Percentiles rank a stretch among this genome's conserved stretches.
phyloP scores from a whole-genome alignment of 2,888 invertebrate genomes.

The Nemurella pictetii region DNA sequence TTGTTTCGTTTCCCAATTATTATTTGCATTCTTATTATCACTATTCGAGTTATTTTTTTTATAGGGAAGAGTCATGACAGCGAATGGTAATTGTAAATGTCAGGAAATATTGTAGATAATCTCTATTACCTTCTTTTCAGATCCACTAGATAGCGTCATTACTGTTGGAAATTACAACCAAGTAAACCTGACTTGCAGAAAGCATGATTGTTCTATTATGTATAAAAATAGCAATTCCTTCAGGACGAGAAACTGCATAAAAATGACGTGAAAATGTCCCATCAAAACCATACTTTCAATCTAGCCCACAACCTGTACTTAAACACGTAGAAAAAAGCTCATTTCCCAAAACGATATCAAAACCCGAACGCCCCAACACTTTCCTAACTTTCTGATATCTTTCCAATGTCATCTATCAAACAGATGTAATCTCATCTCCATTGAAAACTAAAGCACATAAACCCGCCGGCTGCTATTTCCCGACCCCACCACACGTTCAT shows the following conservation, averaged over 20 bases:
- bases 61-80: no score
- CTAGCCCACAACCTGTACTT: not conserved
- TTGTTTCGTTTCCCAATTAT: no score
- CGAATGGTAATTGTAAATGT: no score
- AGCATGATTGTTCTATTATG: no score
- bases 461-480: not conserved
- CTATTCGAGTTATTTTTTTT: no score
- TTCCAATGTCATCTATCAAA: not conserved
- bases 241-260: not conserved
- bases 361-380: not conserved
- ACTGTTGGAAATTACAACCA: no score
- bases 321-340: not conserved
- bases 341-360: not conserved
- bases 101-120: no score
- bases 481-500: not conserved
- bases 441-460: not conserved
- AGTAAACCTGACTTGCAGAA: no score
- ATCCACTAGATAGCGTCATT: no score
- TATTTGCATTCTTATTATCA: no score
- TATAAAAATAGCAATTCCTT: no score
- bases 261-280: not conserved
- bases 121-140: no score
- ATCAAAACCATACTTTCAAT: not conserved
- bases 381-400: not conserved
- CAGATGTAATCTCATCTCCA: not conserved